Base-by-base conservation (phyloP, 2,113 vertebrate genomes). In the Colossoma macropomum region DNA sequence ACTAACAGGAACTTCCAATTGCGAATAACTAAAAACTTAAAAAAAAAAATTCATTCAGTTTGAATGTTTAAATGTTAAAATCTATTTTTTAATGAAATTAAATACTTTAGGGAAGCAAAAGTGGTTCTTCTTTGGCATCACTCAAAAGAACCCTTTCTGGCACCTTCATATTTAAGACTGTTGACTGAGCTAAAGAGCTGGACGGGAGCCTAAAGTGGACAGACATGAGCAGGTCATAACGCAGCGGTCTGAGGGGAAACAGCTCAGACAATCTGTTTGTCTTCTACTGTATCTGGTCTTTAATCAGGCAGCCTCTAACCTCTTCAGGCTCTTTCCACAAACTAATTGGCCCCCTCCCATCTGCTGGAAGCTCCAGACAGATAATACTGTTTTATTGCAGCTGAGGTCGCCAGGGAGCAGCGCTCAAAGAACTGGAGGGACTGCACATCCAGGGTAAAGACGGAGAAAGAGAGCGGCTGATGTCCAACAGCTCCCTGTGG, bases 311-410 rank as follows among this genome's bases (percentile, higher is more conserved):
- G 69, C 65, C 84, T 77, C 77, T 83, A 85, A 85, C 72, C 83
- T 88, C 81, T 81, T 52, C 25, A 63, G 62, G 86, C 70, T 77
- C 68, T 34, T 80, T 60, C 68, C 82, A 52, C 78, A 80, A 87
- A 87, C 69, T 86, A 86, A 87, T 87, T 87, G 84, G 84, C 81
- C 84, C 56, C 79, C 84, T 81, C 77, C 86, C 82, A 72, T 65
- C 77, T 74, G 82, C 70, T 77, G 56, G 38, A 30, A 48, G 63
- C 78, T 69, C 83, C 81, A 86, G 84, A 87, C 81, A 81, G 77
- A 87, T 85, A 85, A 86, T 83, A 81, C 75, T 63, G 69, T 78
- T 87, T 87, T 87, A 87, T 84, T 86, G 79, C 84, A 80, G 76
- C 68, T 74, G 73, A 82, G 77, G 84, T 87, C 86, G 81, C 65